Evolutionary conservation across 2,797 vertebrate genomes (phyloP).

Genomic region (Arremon brunneinucha): DNA sequence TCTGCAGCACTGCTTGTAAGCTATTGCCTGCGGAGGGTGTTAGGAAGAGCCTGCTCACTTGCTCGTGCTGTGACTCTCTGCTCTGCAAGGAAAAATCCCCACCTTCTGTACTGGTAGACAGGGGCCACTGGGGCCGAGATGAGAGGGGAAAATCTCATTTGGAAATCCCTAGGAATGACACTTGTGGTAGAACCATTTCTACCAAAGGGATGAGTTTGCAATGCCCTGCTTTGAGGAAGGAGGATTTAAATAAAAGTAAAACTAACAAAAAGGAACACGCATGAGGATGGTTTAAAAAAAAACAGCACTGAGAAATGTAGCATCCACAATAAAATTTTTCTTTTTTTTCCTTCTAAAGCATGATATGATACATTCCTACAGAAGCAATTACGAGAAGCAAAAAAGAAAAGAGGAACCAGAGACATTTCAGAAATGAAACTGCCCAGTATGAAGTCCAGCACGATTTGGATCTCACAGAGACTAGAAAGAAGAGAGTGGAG

Average conservation of each 20-base stretch:
- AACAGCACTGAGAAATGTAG: not conserved
- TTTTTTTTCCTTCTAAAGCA: not conserved
- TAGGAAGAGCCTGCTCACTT: not conserved
- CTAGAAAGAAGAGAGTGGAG: not conserved
- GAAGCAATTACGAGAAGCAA: not conserved
- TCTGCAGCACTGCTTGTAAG: not conserved
- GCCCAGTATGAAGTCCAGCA: not conserved
- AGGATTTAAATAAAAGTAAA: not conserved
- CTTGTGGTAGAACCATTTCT: not conserved
- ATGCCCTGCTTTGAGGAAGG: not conserved
- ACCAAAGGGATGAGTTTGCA: not conserved
- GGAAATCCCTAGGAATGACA: not conserved
- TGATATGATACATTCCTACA: not conserved
- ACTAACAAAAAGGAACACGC: not conserved
- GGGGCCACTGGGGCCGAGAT: not conserved
- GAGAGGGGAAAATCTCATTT: not conserved
- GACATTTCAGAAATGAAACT: not conserved
- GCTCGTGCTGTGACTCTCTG: not conserved
- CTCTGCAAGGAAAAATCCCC: not conserved
- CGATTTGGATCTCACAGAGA: not conserved
- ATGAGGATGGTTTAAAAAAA: not conserved
- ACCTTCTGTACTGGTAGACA: not conserved
- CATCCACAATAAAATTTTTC: not conserved
- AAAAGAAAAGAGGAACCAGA: not conserved
- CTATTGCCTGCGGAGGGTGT: accelerated